Evolutionary conservation across 2,888 invertebrate genomes (phyloP).

Genomic region (Bhutanitis thaidina): DNA sequence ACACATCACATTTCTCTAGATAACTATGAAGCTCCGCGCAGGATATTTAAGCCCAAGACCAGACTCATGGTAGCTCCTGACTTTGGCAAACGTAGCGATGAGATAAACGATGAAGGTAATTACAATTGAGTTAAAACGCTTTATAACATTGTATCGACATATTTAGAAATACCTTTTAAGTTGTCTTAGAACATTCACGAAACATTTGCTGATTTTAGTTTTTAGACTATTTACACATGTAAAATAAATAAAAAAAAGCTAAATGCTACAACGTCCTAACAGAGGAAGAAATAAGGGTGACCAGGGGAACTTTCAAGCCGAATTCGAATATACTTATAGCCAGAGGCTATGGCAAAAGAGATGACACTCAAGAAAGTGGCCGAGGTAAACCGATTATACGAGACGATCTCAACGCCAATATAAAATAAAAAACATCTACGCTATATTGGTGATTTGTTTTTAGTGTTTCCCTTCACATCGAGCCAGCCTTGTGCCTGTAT

Average conservation of each 20-base stretch:
- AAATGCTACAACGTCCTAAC: slow-evolving; percentile 35
- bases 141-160: neutral
- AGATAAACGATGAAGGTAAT: slow-evolving; percentile 60
- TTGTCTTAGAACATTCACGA: too few relatives aligned
- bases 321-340: slow-evolving; percentile 65
- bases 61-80: slow-evolving; percentile 55
- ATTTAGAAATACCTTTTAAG: neutral
- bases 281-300: slow-evolving; percentile 67
- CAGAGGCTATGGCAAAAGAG: slow-evolving; percentile 56
- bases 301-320: slow-evolving; percentile 60
- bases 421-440: slow-evolving; percentile 19
- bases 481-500: neutral
- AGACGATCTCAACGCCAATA: slow-evolving; percentile 23
- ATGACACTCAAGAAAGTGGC: slow-evolving; percentile 26
- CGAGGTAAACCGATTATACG: slow-evolving; percentile 34
- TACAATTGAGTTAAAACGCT: slow-evolving; percentile 5
- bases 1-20: slow-evolving; percentile 12
- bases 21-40: slow-evolving; percentile 32
- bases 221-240: too few relatives aligned
- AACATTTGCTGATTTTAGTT: too few relatives aligned
- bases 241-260: too few relatives aligned
- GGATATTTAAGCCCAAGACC: slow-evolving; percentile 56
- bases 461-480: slow-evolving; percentile 7
- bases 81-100: slow-evolving; percentile 65
- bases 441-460: slow-evolving; percentile 21